Percentiles rank a stretch among this genome's conserved stretches.
phyloP scores from a whole-genome alignment of 2,113 vertebrate species.

The Tragulus kanchil region DNA sequence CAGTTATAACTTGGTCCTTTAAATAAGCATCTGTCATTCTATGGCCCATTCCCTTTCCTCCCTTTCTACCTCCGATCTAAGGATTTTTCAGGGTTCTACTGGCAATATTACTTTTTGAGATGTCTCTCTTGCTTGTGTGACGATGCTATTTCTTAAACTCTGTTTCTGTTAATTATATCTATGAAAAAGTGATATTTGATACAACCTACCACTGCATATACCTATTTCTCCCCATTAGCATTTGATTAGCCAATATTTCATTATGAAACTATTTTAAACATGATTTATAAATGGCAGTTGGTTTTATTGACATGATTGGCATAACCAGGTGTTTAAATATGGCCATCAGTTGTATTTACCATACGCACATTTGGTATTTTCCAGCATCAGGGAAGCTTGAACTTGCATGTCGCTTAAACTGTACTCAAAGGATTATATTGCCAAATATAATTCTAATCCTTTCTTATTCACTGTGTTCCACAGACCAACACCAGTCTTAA shows the following conservation, averaged over 20 bases:
- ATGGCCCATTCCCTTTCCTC: neutral
- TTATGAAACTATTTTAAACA: slow-evolving; percentile 43
- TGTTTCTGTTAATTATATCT: slow-evolving; percentile 20
- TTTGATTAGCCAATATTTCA: slow-evolving; percentile 27
- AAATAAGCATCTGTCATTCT: slow-evolving; percentile 28
- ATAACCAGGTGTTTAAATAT: slow-evolving; percentile 27
- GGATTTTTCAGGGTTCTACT: neutral
- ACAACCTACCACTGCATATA: neutral
- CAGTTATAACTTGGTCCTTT: neutral
- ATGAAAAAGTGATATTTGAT: slow-evolving; percentile 59
- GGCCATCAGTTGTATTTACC: slow-evolving; percentile 29
- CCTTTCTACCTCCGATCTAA: slow-evolving; percentile 20
- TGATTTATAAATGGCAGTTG: slow-evolving; percentile 52
- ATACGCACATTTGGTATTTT: slow-evolving; percentile 49
- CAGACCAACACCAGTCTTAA: neutral
- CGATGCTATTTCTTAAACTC: slow-evolving; percentile 12
- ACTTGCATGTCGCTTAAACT: slow-evolving; percentile 29
- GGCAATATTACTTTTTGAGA: slow-evolving; percentile 11
- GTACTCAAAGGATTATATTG: neutral
- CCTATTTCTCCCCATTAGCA: neutral
- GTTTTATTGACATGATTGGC: neutral
- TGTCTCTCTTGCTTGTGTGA: neutral
- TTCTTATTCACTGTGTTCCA: neutral
- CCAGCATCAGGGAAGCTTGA: neutral
- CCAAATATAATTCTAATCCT: slow-evolving; percentile 10